Base-by-base conservation (phyloP, 92 coral and sea anemone genomes). In the Porites rus region DNA sequence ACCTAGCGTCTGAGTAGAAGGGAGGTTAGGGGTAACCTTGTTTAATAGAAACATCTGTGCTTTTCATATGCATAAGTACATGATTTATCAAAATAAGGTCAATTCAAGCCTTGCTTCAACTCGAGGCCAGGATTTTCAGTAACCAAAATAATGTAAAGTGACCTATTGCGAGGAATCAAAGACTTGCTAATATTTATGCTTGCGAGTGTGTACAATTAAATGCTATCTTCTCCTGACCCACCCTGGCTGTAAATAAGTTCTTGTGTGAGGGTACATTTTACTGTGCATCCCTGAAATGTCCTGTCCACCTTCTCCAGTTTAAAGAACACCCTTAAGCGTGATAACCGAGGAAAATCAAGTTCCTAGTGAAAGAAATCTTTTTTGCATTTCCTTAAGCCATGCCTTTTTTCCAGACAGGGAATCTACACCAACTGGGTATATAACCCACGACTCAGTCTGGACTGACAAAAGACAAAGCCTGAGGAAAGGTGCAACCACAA, bases 401-500 rank as follows among this genome's bases (percentile, higher is more conserved):
- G 16, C 18, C 31, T 58, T 4, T 63, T n/a, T 3, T 28, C 31
- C 60, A 72, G 60, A 46, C 76, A 72, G 61, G 64, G 80, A 60
- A 22, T 14, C 12, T 28, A 20, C 6, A 24, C 79, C 79, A 75
- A 75, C 16, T 22, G 79, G 79, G 46, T 21, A 13, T 76, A 14
- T 3, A 25, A 14, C 80, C 53, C 51, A 25, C 24, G 54, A 76
- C 80, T 60, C 80, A 59, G 46, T 28, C 80, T 28, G 67, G 68
- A 9, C 16, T 1, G 7, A 16, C 5, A 38, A 43, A 16, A 31
- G n/a, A 14, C 20, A 43, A 4, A 20, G 53, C 53, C 38, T 11
- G 19, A 70, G 43, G 74, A 53, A 38, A 69, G 38, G 2, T 28
- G 31, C 4, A 28, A 28, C 31, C 20, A 10, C 50, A 19, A 19